phyloP scores from a whole-genome alignment of 2,113 vertebrate species.

The Quiscalus mexicanus region DNA sequence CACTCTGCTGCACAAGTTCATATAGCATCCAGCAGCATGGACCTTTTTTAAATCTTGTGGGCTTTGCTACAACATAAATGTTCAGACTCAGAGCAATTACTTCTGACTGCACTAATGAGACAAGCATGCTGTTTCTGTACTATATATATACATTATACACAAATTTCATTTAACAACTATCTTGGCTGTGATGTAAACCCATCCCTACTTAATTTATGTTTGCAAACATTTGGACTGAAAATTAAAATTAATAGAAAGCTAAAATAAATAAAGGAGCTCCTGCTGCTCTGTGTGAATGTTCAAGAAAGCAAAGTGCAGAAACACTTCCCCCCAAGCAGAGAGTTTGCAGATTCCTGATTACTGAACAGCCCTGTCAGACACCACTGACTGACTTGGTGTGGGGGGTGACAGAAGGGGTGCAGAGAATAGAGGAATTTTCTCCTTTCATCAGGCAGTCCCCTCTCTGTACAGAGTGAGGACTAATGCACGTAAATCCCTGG shows the following conservation, averaged over 20 bases:
- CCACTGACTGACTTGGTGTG: neutral
- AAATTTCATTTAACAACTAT: conserved; percentile 37
- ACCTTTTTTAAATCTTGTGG: neutral
- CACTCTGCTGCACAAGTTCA: neutral
- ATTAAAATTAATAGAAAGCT: conserved; percentile 58
- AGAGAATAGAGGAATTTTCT: conserved; percentile 47
- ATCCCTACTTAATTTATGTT: conserved; percentile 49
- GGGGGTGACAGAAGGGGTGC: neutral
- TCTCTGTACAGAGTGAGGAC: neutral
- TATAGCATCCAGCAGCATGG: neutral
- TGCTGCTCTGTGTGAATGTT: neutral
- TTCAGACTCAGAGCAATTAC: conserved; percentile 13
- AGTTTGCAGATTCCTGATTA: neutral
- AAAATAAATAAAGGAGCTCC: conserved; percentile 46
- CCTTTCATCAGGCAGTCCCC: conserved; percentile 18
- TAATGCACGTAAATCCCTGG: conserved; percentile 58
- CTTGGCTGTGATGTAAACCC: conserved; percentile 47
- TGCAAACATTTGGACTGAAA: conserved; percentile 47
- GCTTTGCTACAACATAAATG: neutral
- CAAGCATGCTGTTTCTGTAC: conserved; percentile 2
- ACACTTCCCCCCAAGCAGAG: neutral
- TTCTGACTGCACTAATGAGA: conserved; percentile 41
- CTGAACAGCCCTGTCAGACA: neutral
- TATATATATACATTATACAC: neutral
- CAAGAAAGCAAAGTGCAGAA: neutral